Evolutionary conservation across 2,888 invertebrate genomes (phyloP).

Genomic region (Lepidocyrtoides sp.): DNA sequence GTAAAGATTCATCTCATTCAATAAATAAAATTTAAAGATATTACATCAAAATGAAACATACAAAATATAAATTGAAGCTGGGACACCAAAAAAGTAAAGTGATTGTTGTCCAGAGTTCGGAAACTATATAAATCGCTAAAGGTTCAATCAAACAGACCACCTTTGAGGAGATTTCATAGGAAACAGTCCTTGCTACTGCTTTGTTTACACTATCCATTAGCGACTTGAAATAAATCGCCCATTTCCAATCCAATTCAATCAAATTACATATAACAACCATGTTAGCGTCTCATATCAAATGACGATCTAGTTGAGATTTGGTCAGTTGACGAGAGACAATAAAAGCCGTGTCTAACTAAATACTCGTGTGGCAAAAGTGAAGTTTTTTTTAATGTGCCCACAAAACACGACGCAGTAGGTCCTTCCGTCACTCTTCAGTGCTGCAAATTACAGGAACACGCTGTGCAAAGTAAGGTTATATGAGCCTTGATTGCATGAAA

Average conservation of each 20-base stretch:
- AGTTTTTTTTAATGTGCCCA: not conserved
- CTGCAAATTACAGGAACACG: conserved; percentile 55
- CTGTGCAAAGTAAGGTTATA: conserved; percentile 31
- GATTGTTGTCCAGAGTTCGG: not conserved
- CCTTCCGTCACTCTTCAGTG: conserved; percentile 27
- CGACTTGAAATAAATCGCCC: too few relatives aligned
- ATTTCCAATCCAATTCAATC: too few relatives aligned
- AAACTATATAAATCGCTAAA: too few relatives aligned
- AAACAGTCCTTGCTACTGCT: too few relatives aligned
- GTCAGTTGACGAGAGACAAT: conserved; percentile 21
- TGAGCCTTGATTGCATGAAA: conserved; percentile 60
- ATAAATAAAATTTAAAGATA: not conserved
- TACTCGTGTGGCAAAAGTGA: conserved; percentile 26
- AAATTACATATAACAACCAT: not conserved
- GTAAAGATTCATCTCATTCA: not conserved
- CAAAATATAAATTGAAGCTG: not conserved
- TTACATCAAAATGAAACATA: not conserved
- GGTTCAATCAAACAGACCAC: too few relatives aligned
- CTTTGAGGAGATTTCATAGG: too few relatives aligned
- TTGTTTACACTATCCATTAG: too few relatives aligned
- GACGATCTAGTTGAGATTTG: not conserved
- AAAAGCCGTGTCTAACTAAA: not conserved
- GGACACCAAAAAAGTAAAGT: not conserved
- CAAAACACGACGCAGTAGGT: conserved; percentile 13
- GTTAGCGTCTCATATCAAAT: not conserved